Evolutionary conservation across 2,797 vertebrate genomes (phyloP).

Genomic region (Mormyrops boulengeri): DNA sequence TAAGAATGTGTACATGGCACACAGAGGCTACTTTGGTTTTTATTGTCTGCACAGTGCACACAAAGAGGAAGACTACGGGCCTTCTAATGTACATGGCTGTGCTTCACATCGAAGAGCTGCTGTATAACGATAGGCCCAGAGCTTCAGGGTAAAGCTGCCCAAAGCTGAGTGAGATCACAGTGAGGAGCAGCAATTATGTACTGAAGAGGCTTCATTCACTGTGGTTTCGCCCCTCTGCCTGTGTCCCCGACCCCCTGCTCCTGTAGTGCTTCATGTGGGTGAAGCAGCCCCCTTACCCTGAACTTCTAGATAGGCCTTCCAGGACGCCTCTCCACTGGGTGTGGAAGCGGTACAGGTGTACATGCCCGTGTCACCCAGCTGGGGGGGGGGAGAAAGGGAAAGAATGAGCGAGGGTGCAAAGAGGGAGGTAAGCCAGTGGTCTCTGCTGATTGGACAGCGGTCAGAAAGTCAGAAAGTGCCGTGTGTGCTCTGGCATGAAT

Average conservation of each 20-base stretch:
- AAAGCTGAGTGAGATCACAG: neutral
- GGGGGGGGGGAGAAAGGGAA: slow-evolving; percentile 11
- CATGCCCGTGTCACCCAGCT: slow-evolving; percentile 89
- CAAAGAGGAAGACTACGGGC: neutral
- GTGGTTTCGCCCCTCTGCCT: neutral
- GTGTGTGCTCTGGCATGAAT: neutral
- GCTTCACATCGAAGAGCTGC: neutral
- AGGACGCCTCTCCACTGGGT: slow-evolving; percentile 89
- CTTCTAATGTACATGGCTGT: neutral
- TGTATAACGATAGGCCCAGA: neutral
- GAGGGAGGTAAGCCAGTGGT: neutral
- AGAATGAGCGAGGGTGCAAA: neutral
- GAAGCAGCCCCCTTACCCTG: slow-evolving; percentile 70
- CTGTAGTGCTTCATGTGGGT: neutral
- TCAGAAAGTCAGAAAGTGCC: neutral
- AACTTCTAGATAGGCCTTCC: slow-evolving; percentile 90
- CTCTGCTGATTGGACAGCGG: neutral
- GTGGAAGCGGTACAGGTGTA: slow-evolving; percentile 93
- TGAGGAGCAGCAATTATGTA: neutral
- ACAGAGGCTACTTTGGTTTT: neutral
- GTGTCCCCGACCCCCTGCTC: neutral
- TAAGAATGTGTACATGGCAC: neutral
- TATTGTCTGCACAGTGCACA: neutral
- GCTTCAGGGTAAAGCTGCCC: neutral
- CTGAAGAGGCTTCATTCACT: neutral